A percentile compares a stretch with the other conserved stretches of the same genome.
These are phyloP conservation scores for Pipa parva DNA, from an alignment of 2,113 vertebrate species.

Conservation along the genomic window DNA sequence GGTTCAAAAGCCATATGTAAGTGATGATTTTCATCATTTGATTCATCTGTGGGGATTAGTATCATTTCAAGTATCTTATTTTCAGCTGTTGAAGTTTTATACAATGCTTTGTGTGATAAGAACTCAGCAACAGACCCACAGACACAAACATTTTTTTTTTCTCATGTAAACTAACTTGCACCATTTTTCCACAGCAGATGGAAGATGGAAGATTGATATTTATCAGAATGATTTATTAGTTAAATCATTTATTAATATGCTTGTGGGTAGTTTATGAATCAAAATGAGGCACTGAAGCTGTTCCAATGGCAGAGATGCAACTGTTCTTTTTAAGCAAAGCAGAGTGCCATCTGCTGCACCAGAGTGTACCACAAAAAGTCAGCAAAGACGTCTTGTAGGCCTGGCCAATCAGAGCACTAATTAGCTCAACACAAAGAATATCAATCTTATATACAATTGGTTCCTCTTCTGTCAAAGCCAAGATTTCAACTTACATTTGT, in stretches of 20 bases:
- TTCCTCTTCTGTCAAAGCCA: conserved; percentile 11
- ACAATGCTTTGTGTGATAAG: no score
- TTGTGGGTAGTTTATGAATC: conserved; percentile 43
- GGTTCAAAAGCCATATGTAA: no score
- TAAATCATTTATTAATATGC: conserved; percentile 43
- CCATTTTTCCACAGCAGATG: conserved; percentile 37
- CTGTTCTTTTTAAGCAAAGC: conserved; percentile 42
- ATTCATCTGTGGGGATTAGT: no score
- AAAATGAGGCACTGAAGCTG: conserved; percentile 41
- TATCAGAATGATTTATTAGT: conserved; percentile 43
- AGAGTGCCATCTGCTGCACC: conserved; percentile 29
- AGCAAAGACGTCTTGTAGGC: conserved; percentile 37
- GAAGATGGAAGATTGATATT: conserved; percentile 38
- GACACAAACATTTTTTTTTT: no score
- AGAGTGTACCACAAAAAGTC: conserved; percentile 31
- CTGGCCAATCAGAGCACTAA: conserved; percentile 40
- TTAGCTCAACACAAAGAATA: conserved; percentile 36
- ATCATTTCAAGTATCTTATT: no score
- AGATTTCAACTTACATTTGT: conserved; percentile 24
- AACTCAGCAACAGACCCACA: no score
- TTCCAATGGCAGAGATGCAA: conserved; percentile 39
- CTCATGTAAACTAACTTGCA: no score
- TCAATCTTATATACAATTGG: conserved; percentile 33
- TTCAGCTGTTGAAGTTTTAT: no score
- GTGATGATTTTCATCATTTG: no score